Base-by-base conservation (phyloP, 2,113 vertebrate genomes). In the Spizaetus ornatus region DNA sequence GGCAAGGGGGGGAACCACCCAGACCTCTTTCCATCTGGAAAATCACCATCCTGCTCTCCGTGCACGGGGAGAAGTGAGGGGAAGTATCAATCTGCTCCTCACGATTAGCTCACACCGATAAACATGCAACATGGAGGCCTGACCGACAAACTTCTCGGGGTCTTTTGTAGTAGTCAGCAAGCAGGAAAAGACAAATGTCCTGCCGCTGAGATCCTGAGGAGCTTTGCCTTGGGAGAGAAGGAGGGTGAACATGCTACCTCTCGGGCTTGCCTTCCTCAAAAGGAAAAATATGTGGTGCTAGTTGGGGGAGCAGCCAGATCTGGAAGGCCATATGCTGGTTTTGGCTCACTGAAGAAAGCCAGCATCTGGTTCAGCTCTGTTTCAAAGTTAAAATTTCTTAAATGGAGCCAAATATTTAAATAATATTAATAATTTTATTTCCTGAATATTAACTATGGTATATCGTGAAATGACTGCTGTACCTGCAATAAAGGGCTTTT, bases 361-460 rank as follows among this genome's bases (percentile, higher is more conserved):
- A 73, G 42, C 91, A 93, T 95, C 89, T 97, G 95, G 69, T 85
- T 88, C 31, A 2, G 67, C 78, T 97, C 94, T 70, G 50, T 89
- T 97, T 97, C 86, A 91, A 94, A 94, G 89, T 82, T 93, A 77
- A 90, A 85, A 47, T 91, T 88, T 95, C 82, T 93, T 73, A 88
- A 93, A 93, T 22, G 29, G 55, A 97, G 93, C 93, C 97, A 97
- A 82, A 95, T 90, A 95, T 90, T 94, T 92, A 88, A 96, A 94
- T 94, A 86, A 82, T 86, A 95, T 82, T 94, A 92, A 80, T 94
- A 88, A 94, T 96, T 96, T 97, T 97, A 80, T 97, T 91, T 95
- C 87, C 87, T 97, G 91, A 76, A 96, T 96, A 71, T 91, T 91
- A 88, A 82, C 87, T 73, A 42, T 10, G 15, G 31, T 93, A 61